phyloP scores from a whole-genome alignment of 2,888 invertebrate species.

The Athripsodes cinereus region DNA sequence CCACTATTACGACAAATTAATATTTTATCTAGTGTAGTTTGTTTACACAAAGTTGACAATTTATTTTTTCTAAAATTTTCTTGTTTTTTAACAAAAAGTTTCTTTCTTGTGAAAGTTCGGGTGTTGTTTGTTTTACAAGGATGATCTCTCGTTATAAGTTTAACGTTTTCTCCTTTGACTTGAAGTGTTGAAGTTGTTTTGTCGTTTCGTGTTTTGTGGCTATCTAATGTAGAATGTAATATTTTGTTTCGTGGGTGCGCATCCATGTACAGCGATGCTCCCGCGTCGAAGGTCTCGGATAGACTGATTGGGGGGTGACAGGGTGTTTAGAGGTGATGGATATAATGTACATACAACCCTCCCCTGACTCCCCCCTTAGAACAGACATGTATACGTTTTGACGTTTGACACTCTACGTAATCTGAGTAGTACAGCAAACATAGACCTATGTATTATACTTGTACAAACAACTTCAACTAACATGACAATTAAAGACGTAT shows the following conservation, averaged over 20 bases:
- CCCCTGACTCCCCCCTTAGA: background rate
- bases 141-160: background rate
- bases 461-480: too few relatives aligned
- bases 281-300: background rate
- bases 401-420: background rate
- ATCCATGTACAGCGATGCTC: background rate
- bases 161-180: background rate
- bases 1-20: background rate
- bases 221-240: too few relatives aligned
- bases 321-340: background rate
- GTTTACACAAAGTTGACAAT: background rate
- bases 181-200: background rate
- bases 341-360: too few relatives aligned
- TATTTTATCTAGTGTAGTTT: background rate
- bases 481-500: too few relatives aligned
- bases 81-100: background rate
- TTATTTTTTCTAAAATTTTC: background rate
- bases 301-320: background rate
- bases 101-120: background rate
- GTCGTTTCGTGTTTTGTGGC: too few relatives aligned
- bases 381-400: background rate
- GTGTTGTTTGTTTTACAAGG: background rate
- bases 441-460: too few relatives aligned
- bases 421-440: background rate
- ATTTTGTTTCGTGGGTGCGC: too few relatives aligned